These are phyloP conservation scores for Marisa cornuarietis DNA, from an alignment of 1,140 invertebrate genomes.

Conservation along the genomic window DNA sequence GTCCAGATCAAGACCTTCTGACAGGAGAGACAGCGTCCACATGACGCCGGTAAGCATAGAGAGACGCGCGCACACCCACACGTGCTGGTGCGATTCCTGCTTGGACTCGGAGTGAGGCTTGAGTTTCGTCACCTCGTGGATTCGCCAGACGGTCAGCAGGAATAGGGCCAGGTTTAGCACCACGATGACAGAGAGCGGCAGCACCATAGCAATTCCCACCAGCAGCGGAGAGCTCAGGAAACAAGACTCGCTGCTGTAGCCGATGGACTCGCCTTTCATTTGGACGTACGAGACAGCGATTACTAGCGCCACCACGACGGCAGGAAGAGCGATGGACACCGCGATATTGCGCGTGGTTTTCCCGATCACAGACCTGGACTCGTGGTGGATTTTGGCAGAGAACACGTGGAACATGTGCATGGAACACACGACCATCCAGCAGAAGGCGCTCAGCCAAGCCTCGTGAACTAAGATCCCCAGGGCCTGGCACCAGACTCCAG, in stretches of 20 bases:
- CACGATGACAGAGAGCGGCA: slow-evolving; percentile 22
- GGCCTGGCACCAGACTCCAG: neutral
- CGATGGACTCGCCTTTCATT: slow-evolving; percentile 5
- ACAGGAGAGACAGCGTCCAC: slow-evolving; percentile 70
- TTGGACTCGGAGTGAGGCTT: neutral
- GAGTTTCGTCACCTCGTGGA: slow-evolving; percentile 10
- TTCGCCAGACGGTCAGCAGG: slow-evolving; percentile 18
- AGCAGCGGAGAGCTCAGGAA: slow-evolving; percentile 24
- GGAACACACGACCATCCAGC: too few species aligned
- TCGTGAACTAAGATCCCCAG: too few species aligned
- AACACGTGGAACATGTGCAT: too few species aligned
- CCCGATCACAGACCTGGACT: neutral
- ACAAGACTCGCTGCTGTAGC: slow-evolving; percentile 27
- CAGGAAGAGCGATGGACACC: neutral
- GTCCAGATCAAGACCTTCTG: slow-evolving; percentile 64
- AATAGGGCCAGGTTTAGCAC: slow-evolving; percentile 33
- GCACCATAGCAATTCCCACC: slow-evolving; percentile 19
- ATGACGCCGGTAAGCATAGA: slow-evolving; percentile 68
- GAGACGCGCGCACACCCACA: slow-evolving; percentile 30
- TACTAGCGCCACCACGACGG: neutral
- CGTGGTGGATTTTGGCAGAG: too few species aligned
- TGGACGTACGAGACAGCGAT: neutral
- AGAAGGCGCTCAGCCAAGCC: too few species aligned
- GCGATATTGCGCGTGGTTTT: neutral
- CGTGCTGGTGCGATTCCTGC: neutral